Evolutionary conservation across 23 tunicate species (phyloP).

Genomic region (Styela plicata): DNA sequence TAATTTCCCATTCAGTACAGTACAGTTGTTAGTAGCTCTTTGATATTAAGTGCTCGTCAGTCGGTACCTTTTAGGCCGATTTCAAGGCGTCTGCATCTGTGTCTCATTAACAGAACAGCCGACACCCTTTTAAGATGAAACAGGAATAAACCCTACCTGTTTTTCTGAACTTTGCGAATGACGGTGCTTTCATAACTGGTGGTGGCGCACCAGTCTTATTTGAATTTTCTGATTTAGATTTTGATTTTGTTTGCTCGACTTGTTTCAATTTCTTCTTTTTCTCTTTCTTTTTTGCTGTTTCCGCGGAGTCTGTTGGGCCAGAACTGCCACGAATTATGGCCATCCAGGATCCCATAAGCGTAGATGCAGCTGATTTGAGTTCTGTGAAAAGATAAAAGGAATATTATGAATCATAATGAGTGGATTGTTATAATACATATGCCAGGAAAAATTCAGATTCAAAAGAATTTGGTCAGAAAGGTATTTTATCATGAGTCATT

Average conservation of each 20-base stretch:
- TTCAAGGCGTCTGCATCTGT: too few species aligned
- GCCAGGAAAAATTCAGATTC: too few species aligned
- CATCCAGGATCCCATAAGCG: slow-evolving; percentile 55
- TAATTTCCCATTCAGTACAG: too few species aligned
- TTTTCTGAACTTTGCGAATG: slow-evolving; percentile 69
- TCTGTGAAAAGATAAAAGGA: too few species aligned
- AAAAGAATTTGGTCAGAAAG: too few species aligned
- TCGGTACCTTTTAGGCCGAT: too few species aligned
- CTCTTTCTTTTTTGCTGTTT: slow-evolving; percentile 9
- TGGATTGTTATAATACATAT: too few species aligned
- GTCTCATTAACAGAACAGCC: too few species aligned
- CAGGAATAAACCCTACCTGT: slow-evolving; percentile 41
- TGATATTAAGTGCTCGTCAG: too few species aligned
- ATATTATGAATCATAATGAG: background rate
- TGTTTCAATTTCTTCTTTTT: slow-evolving; percentile 7
- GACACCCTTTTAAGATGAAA: too few species aligned
- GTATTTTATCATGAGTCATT: too few species aligned
- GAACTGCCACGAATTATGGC: slow-evolving; percentile 43
- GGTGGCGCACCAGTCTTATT: slow-evolving; percentile 31
- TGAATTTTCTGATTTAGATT: slow-evolving; percentile 30
- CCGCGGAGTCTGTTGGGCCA: slow-evolving; percentile 21
- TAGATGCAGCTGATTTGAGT: slow-evolving; percentile 44
- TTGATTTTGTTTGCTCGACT: slow-evolving; percentile 34
- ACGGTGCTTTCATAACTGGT: slow-evolving; percentile 53
- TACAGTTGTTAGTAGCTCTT: too few species aligned